phyloP scores from a whole-genome alignment of 2,888 invertebrate species.

The Nomada flava region DNA sequence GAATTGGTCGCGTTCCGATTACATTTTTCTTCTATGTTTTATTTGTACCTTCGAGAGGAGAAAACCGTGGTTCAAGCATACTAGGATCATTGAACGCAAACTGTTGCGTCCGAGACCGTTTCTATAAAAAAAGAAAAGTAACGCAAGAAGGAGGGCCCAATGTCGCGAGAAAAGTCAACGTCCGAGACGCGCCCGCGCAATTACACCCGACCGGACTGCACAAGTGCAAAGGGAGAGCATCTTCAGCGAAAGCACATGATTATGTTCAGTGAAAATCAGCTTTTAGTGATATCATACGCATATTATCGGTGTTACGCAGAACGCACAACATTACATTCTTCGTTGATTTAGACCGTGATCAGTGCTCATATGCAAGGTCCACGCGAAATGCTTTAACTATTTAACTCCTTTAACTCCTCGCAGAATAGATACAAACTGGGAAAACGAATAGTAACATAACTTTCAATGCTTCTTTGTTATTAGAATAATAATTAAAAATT shows the following conservation, averaged over 20 bases:
- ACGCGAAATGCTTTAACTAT: background rate
- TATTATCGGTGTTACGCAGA: background rate
- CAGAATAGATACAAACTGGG: background rate
- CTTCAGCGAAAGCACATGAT: conserved; percentile 59
- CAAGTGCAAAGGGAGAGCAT: conserved; percentile 42
- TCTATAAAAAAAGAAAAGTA: background rate
- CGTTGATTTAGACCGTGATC: too few relatives aligned
- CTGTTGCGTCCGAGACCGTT: background rate
- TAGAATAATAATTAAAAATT: background rate
- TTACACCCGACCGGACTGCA: conserved; percentile 30
- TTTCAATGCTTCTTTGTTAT: background rate
- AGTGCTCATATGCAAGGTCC: background rate
- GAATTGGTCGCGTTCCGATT: background rate
- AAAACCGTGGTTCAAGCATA: background rate
- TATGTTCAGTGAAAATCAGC: conserved; percentile 74
- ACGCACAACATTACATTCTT: too few relatives aligned
- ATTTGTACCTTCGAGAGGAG: background rate
- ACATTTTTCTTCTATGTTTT: background rate
- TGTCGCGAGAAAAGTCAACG: conserved; percentile 60
- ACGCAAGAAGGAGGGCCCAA: conserved; percentile 40
- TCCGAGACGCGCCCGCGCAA: conserved; percentile 43
- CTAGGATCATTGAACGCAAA: background rate
- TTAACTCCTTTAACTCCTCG: background rate
- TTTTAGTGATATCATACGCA: conserved; percentile 17
- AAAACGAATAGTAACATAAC: background rate